Conservation (phyloP, 2,888 invertebrate species). For the Odontomyia ornata region DNA sequence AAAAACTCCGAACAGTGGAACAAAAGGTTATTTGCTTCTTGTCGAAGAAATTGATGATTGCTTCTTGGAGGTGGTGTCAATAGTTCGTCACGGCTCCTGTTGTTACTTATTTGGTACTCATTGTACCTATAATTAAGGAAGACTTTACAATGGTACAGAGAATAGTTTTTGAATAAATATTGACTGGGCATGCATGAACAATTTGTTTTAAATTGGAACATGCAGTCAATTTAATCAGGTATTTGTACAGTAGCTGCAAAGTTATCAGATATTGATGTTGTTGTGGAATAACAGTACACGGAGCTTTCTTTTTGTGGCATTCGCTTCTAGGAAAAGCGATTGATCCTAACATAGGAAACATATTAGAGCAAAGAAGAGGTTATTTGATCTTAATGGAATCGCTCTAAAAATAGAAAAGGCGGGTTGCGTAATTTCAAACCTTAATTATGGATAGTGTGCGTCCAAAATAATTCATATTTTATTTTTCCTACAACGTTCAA, state of each 20-base stretch:
- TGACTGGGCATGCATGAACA: conserved; percentile 39
- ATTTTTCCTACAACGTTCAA: no score
- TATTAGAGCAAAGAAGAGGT: no score
- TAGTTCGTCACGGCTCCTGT: conserved; percentile 24
- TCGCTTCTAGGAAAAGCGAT: no score
- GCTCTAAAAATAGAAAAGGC: no score
- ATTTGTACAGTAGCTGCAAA: conserved; percentile 21
- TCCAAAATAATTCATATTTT: no score
- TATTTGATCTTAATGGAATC: no score
- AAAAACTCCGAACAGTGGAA: background rate
- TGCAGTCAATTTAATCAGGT: conserved; percentile 33
- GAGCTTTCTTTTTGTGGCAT: background rate
- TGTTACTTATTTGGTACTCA: conserved; percentile 15
- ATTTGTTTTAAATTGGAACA: conserved; percentile 41
- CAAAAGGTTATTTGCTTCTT: conserved; percentile 24
- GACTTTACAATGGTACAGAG: conserved; percentile 22
- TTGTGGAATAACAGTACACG: conserved; percentile 1
- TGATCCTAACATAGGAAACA: no score
- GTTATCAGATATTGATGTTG: background rate
- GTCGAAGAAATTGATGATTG: conserved; percentile 16
- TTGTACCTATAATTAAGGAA: conserved; percentile 20
- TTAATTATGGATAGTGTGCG: no score
- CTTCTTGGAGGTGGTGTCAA: conserved; percentile 37
- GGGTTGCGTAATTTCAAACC: no score
- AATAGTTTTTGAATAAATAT: conserved; percentile 22